Evolutionary conservation across 2,113 vertebrate species (phyloP).

Genomic region (Cepphus grylle): DNA sequence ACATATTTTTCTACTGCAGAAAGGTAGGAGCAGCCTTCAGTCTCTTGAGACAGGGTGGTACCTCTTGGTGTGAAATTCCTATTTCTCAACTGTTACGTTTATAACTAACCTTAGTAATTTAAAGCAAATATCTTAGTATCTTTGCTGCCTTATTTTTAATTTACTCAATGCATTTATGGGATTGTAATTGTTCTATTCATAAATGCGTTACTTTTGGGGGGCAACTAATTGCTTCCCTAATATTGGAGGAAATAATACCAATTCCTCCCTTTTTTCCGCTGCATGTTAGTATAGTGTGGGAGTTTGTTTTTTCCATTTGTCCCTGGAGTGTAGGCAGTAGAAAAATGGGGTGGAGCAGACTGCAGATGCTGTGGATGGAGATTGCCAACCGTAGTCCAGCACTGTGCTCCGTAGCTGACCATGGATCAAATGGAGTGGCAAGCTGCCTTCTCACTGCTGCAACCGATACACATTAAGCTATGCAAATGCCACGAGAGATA

Average conservation of each 20-base stretch:
- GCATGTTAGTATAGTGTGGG: not conserved
- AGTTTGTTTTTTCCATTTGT: slow-evolving; percentile 52
- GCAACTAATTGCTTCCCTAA: not conserved
- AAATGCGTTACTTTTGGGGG: not conserved
- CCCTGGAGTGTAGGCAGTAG: slow-evolving; percentile 18
- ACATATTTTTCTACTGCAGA: not conserved
- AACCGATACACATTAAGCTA: not conserved
- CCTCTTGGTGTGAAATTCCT: not conserved
- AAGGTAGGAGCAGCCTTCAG: not conserved
- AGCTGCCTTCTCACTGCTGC: not conserved
- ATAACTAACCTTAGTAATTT: not conserved
- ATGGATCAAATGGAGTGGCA: not conserved
- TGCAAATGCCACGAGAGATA: not conserved
- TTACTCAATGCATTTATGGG: not conserved
- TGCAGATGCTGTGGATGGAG: slow-evolving; percentile 25
- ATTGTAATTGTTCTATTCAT: not conserved
- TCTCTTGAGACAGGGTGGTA: not conserved
- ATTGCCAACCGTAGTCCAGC: not conserved
- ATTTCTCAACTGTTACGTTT: not conserved
- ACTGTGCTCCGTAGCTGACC: not conserved
- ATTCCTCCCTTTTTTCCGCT: not conserved
- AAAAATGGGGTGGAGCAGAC: slow-evolving; percentile 48
- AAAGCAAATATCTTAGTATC: not conserved
- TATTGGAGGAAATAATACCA: accelerated
- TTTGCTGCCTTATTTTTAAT: not conserved